A percentile compares a stretch with the other conserved stretches of the same genome.
Evolutionary conservation across 2,888 invertebrate genomes (phyloP).

Genomic region (Xestia ashworthii): DNA sequence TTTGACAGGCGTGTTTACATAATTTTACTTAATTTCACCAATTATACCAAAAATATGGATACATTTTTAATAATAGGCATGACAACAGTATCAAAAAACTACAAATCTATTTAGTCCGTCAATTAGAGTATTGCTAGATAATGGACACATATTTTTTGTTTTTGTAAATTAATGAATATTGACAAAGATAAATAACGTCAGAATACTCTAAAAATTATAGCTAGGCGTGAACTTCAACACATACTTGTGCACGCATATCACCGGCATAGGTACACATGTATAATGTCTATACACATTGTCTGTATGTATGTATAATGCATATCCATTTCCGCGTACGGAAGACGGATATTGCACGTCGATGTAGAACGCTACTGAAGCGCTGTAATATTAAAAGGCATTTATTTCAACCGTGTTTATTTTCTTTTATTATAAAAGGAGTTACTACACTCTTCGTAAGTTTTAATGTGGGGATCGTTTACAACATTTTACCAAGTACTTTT

Average conservation of each 20-base stretch:
- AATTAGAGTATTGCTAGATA: too few relatives aligned
- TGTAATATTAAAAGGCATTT: slow-evolving; percentile 40
- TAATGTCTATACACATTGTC: not conserved
- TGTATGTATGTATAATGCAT: slow-evolving; percentile 17
- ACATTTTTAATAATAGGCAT: too few relatives aligned
- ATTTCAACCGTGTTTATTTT: slow-evolving; percentile 14
- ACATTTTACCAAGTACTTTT: not conserved
- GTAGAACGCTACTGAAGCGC: slow-evolving; percentile 8
- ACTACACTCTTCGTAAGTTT: not conserved
- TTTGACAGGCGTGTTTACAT: too few relatives aligned
- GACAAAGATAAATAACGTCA: too few relatives aligned
- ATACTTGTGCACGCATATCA: not conserved
- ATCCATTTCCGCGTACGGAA: slow-evolving; percentile 36
- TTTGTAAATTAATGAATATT: too few relatives aligned
- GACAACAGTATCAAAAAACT: too few relatives aligned
- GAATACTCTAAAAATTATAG: too few relatives aligned
- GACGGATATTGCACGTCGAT: slow-evolving; percentile 52
- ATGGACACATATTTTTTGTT: too few relatives aligned
- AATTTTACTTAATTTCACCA: too few relatives aligned
- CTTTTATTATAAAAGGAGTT: not conserved
- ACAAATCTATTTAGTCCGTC: too few relatives aligned
- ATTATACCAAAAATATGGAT: too few relatives aligned
- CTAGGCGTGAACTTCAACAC: too few relatives aligned
- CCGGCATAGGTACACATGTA: not conserved
- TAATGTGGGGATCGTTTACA: not conserved